These are phyloP conservation scores for Asbolus verrucosus DNA, from an alignment of 1,140 invertebrate genomes.

Conservation along the genomic window DNA sequence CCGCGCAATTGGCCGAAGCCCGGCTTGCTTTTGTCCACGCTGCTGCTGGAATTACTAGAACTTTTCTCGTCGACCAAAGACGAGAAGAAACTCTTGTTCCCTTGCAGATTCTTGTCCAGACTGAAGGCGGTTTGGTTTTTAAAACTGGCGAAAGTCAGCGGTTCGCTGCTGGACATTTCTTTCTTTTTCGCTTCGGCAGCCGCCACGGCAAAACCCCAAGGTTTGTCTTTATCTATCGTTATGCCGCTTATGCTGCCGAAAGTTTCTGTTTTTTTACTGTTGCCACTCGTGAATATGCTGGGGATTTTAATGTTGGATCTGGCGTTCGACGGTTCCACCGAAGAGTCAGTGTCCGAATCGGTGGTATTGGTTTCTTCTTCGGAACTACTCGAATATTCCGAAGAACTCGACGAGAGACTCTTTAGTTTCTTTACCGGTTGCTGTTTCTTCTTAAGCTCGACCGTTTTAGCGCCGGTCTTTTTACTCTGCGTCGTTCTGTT, in stretches of 20 bases:
- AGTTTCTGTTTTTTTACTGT: constrained; percentile 57
- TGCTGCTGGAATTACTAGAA: constrained; percentile 21
- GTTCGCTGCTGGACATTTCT: constrained; percentile 62
- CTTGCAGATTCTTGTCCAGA: no score
- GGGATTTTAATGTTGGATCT: constrained; percentile 53
- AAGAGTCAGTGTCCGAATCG: constrained; percentile 63
- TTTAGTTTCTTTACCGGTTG: constrained; percentile 7
- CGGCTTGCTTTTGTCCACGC: constrained; percentile 57
- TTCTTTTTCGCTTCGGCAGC: constrained; percentile 70
- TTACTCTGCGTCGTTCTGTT: constrained; percentile 21
- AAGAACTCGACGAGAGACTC: constrained; percentile 18
- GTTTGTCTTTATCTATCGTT: constrained; percentile 68
- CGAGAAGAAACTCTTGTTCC: constrained; percentile 43
- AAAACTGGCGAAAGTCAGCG: constrained; percentile 64
- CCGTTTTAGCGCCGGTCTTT: background rate
- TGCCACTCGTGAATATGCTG: constrained; percentile 43
- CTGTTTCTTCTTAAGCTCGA: constrained; percentile 12
- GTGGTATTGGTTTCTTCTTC: constrained; percentile 62
- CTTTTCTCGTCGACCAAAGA: constrained; percentile 28
- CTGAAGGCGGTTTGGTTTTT: constrained; percentile 61
- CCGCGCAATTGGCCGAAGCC: constrained; percentile 78
- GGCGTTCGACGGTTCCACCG: constrained; percentile 48
- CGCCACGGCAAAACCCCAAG: constrained; percentile 84
- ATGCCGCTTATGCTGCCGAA: constrained; percentile 68
- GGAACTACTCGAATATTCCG: constrained; percentile 60